Conservation (phyloP, 2,888 invertebrate species). For the Eudemis profundana region DNA sequence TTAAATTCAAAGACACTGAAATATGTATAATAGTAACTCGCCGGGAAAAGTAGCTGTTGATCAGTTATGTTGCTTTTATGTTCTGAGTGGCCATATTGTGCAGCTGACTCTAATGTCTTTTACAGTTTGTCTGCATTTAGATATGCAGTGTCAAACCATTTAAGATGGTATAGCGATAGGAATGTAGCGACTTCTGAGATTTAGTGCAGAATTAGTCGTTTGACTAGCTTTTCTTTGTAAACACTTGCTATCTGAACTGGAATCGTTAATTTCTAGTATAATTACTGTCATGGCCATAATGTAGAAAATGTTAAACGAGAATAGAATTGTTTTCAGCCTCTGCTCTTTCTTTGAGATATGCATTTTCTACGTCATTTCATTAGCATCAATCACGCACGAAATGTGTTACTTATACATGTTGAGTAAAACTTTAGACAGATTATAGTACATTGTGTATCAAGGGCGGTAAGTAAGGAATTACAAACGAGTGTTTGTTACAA, state of each 20-base stretch:
- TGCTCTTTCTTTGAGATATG: not conserved
- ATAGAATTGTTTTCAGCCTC: not conserved
- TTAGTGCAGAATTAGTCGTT: slow-evolving; percentile 2
- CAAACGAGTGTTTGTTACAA: too few species aligned
- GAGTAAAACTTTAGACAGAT: too few species aligned
- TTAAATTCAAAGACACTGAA: slow-evolving; percentile 5
- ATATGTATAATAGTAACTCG: not conserved
- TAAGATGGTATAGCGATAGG: slow-evolving; percentile 23
- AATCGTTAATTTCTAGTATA: not conserved
- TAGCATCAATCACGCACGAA: not conserved
- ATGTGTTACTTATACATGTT: not conserved
- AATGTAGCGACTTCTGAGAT: slow-evolving; percentile 8
- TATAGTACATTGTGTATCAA: too few species aligned
- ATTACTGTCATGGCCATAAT: not conserved
- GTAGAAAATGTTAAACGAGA: not conserved
- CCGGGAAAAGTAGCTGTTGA: slow-evolving; percentile 2
- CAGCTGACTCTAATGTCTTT: slow-evolving; percentile 16
- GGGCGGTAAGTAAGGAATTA: too few species aligned
- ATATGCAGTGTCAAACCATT: slow-evolving; percentile 24
- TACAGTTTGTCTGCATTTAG: slow-evolving; percentile 24
- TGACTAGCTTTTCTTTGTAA: slow-evolving; percentile 2
- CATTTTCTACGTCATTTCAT: not conserved
- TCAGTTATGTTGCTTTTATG: slow-evolving; percentile 17
- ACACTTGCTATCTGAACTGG: not conserved
- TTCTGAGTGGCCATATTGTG: slow-evolving; percentile 15